Base-by-base conservation (phyloP, 2,797 vertebrate species). In the Intellagama lesueurii region DNA sequence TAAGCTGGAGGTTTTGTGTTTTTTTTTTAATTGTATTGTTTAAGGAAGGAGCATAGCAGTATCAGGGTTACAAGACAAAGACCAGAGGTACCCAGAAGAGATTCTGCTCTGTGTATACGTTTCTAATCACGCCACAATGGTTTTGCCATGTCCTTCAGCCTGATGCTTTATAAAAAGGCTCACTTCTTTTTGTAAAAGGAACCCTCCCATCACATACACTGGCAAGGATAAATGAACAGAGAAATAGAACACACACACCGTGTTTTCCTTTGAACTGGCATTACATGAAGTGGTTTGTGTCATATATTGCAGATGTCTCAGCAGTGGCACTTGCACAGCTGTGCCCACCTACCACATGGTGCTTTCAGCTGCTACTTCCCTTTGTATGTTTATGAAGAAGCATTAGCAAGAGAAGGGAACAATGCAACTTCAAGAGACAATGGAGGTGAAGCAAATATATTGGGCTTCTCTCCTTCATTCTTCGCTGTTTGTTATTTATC, bases 311-410 rank as follows among this genome's bases (percentile, higher is more conserved):
- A 85, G 69, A 66, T 72, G 56, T 66, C 81, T 80, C 81, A 87
- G 86, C 44, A 35, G 76, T 85, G 86, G 19, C 40, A 75, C 44
- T 79, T 30, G 5, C 22, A 85, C 86, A 87, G 81, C 76, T 88
- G 86, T 76, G 86, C 89, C 81, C 44, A 26, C 60, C 64, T 90
- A 35, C 79, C 72, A 87, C 49, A 66, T 22, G 17, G 40, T 0
- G 1, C 66, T 68, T 88, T 90, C 86, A 88, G 81, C 76, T 80
- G 82, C 66, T 81, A 17, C 32, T 85, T 90, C 44, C 17, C 56
- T 47, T 30, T 5, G 14, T 14, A 49, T 69, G 60, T 75, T 75
- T 75, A 81, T 49, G 52, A 88, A 81, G 44, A 85, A 52, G 52
- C n/a, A 52, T 85, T 52, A 2, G 12, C 28, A 68, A 81, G 16